Evolutionary conservation across 2,797 vertebrate genomes (phyloP).

Genomic region (Selene dorsalis): DNA sequence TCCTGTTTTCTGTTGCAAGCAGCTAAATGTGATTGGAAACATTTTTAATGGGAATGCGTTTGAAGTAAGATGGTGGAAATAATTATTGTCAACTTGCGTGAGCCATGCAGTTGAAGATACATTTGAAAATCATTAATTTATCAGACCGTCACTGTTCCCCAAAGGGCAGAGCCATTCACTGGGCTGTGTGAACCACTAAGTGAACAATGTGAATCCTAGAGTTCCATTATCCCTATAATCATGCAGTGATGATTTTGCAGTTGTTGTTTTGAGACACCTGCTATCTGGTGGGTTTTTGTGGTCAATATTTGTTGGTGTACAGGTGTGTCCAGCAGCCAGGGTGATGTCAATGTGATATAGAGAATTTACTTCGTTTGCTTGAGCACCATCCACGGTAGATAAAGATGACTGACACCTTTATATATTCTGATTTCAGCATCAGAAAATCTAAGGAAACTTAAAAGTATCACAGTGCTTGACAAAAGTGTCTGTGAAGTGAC

Average conservation of each 20-base stretch:
- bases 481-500: slow-evolving; percentile 7
- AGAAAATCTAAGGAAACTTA: slow-evolving; percentile 4
- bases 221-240: neutral
- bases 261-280: slow-evolving; percentile 22
- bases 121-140: slow-evolving; percentile 70
- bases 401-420: slow-evolving; percentile 16
- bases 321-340: slow-evolving; percentile 19
- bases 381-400: neutral
- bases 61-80: slow-evolving; percentile 57
- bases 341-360: neutral
- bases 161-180: slow-evolving; percentile 42
- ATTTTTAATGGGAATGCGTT: slow-evolving; percentile 69
- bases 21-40: slow-evolving; percentile 70
- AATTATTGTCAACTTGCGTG: slow-evolving; percentile 49
- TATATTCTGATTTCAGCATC: neutral
- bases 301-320: slow-evolving; percentile 16
- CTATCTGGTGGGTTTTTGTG: neutral
- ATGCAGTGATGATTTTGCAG: neutral
- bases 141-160: slow-evolving; percentile 57
- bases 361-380: neutral
- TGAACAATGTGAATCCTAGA: slow-evolving; percentile 22
- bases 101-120: slow-evolving; percentile 56
- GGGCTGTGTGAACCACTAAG: slow-evolving; percentile 26
- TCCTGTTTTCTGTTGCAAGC: slow-evolving; percentile 54
- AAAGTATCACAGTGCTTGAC: neutral